Evolutionary conservation across 1,140 invertebrate species (phyloP).

Genomic region (Drosophila simulans): DNA sequence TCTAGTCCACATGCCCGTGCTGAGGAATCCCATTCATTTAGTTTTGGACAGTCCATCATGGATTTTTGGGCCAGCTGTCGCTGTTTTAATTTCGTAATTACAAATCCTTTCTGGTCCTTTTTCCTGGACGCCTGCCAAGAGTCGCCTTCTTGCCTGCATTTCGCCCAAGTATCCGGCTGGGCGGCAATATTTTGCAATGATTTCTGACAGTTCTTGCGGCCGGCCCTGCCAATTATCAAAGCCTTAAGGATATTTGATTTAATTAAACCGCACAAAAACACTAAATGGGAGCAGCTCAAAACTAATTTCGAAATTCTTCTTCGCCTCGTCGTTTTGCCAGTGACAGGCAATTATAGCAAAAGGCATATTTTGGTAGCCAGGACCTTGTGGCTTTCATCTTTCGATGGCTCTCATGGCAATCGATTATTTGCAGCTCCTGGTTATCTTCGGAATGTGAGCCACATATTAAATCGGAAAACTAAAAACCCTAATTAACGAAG

Average conservation of each 20-base stretch:
- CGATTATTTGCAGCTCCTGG: conserved; percentile 8
- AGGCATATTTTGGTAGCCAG: conserved; percentile 27
- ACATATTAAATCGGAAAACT: no score
- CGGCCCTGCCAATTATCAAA: conserved; percentile 54
- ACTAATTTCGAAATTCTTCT: conserved; percentile 52
- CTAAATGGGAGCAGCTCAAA: conserved; percentile 20
- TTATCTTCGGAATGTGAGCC: no score
- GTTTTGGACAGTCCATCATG: conserved; percentile 76
- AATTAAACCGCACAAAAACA: conserved; percentile 52
- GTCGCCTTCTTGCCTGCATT: conserved; percentile 23
- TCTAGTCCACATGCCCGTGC: conserved; percentile 1
- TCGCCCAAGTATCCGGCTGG: conserved; percentile 24
- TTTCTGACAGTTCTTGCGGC: conserved; percentile 67
- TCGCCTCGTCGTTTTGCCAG: conserved; percentile 10
- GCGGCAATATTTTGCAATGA: conserved; percentile 77
- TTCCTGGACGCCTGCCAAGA: conserved; percentile 57
- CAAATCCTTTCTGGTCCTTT: conserved; percentile 51
- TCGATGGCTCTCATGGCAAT: conserved; percentile 10
- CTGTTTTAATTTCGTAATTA: conserved; percentile 80
- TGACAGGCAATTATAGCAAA: conserved; percentile 51
- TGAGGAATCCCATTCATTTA: conserved; percentile 64
- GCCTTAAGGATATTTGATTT: conserved; percentile 59
- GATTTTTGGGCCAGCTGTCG: conserved; percentile 62
- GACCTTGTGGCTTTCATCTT: conserved; percentile 15
- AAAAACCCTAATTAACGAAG: no score